Evolutionary conservation across 2,888 invertebrate genomes (phyloP), one percentile per base, ranked within the genome.

Genomic region (Mythimna albipuncta): DNA sequence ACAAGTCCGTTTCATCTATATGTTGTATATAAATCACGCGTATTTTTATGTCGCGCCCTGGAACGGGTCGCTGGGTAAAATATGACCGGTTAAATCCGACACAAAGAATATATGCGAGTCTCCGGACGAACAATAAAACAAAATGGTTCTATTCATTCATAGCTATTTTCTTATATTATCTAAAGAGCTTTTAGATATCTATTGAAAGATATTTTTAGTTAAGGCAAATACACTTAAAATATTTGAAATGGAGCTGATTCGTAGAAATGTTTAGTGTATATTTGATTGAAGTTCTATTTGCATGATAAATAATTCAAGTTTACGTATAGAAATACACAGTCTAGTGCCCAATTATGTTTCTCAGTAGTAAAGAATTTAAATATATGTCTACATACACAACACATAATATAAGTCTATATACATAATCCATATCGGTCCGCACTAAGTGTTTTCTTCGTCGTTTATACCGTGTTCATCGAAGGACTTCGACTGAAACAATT

Each of bases 71-170:
- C 82, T 81, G 87, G 84, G 87, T 92, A 91, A 92, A 90, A 91
- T 91, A 92, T 91, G 89, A 91, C 89, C 88, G 87, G 88, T 89
- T 89, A 91, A 89, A 91, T 88, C 89, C 86, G 89, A 89, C 91
- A 85, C 85, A 87, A 88, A 82, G 86, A 89, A 90, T 89, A 86
- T 87, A 90, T 89, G 89, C 84, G 86, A 87, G 87, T 77, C 87
- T 83, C 63, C 83, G 73, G 80, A 73, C 82, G 82, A 81, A 88
- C 88, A 88, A 89, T 91, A 91, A 89, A 90, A 89, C 87, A 87
- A 83, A 87, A 89, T 83, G 78, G 82, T 77, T 83, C 81, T 84
- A 82, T 81, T 81, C 83, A 82, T 87, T 82, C 83, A 83, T 85
- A 76, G 77, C 62, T 26, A 59, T 75, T 64, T 69, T 63, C 58